A percentile compares a stretch with the other conserved stretches of the same genome.
Evolutionary conservation across 2,113 vertebrate species (phyloP).

Genomic region (Pelobates fuscus): DNA sequence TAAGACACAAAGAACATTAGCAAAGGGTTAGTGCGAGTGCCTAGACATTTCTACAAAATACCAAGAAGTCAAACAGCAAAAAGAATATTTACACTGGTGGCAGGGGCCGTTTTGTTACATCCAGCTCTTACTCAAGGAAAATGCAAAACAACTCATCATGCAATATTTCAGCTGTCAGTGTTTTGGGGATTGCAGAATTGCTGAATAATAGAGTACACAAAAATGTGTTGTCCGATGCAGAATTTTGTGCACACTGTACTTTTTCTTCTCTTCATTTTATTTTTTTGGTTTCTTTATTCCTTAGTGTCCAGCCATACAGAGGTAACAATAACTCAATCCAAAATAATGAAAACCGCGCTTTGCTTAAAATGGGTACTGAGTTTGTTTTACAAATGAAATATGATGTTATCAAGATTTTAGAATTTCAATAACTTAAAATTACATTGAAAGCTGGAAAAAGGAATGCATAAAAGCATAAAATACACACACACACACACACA

Average conservation of each 20-base stretch:
- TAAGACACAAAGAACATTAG: constrained; percentile 62
- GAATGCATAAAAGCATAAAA: no score
- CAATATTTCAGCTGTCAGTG: not conserved
- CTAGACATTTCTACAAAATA: not conserved
- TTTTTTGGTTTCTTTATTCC: not conserved
- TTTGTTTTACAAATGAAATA: not conserved
- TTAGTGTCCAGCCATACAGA: not conserved
- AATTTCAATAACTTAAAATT: no score
- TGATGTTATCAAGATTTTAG: not conserved
- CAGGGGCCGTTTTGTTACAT: not conserved
- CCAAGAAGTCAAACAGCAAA: not conserved
- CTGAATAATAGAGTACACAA: constrained; percentile 3
- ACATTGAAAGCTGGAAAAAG: no score
- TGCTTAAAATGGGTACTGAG: not conserved
- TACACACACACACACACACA: no score
- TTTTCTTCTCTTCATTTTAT: not conserved
- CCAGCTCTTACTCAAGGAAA: not conserved
- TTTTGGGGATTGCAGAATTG: not conserved
- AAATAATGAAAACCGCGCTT: not conserved
- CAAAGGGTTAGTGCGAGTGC: constrained; percentile 62
- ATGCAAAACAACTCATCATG: not conserved
- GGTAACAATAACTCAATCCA: not conserved
- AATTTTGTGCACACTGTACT: not conserved
- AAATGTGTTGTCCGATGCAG: not conserved
- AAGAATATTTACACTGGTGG: not conserved